Evolutionary conservation across 37 sponge, comb jelly and placozoan genomes (phyloP), one percentile per base, ranked within the genome.

Genomic region (Chondrosia reniformis): DNA sequence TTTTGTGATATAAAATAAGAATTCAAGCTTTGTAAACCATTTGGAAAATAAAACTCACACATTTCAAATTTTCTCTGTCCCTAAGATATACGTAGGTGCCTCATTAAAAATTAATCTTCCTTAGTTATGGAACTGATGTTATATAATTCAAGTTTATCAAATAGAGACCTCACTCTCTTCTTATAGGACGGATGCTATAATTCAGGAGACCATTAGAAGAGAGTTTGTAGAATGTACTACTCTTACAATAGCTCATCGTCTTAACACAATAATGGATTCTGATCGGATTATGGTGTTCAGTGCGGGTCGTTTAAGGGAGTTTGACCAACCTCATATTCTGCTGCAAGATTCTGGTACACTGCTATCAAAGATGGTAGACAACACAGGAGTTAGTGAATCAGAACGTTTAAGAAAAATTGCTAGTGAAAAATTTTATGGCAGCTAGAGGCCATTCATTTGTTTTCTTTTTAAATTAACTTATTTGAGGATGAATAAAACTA

Each of bases 211-310:
- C 13, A 83, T 96, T 6, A 76, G 91, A 2, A 82, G 83, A 27
- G 62, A 80, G 77, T 96, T 96, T 65, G 33, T 57, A 10, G 84
- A 90, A 37, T 88, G 94, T 34, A 96, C 97, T 4, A 81, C 93
- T 5, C 74, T 96, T 13, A 90, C 94, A 39, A 90, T 96, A 45
- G 97, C 97, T 40, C 97, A 96, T 58, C 88, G 97, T 12, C 75
- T 96, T n/a, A 84, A 96, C 76, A 96, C 97, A 27, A 87, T 96
- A 44, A 96, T 96, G 87, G 97, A 96, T 41, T 86, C 80, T 39
- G 88, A 89, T 57, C 84, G 81, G 41, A 80, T 95, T 52, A 61
- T 95, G 89, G 95, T 95, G 17, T n/a, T 89, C 45, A 74, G 82
- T 24, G 76, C n/a, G 12, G 90, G 90, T 21, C 46, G 55, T 46